Percentiles rank a stretch among this genome's conserved stretches.
These are phyloP conservation scores for Perdita meconis DNA, from an alignment of 2,888 invertebrate genomes.

Conservation along the genomic window DNA sequence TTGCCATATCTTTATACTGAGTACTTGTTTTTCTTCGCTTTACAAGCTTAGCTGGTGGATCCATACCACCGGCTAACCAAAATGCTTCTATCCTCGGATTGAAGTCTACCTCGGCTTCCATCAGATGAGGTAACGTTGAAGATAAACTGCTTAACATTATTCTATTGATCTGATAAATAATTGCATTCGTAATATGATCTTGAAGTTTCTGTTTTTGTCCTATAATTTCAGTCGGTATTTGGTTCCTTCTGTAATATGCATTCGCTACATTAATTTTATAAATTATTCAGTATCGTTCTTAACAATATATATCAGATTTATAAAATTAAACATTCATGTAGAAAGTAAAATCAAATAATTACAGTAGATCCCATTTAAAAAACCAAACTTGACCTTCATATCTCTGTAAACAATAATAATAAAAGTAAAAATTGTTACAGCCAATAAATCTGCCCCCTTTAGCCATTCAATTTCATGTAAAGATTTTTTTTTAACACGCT, in stretches of 20 bases:
- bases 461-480: too few relatives aligned
- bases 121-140: constrained; percentile 87
- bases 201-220: constrained; percentile 78
- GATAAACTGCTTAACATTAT: constrained; percentile 87
- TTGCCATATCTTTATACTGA: constrained; percentile 81
- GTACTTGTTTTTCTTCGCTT: constrained; percentile 42
- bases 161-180: constrained; percentile 90
- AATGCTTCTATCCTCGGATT: constrained; percentile 93
- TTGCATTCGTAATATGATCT: constrained; percentile 84
- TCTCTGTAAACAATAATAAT: too few relatives aligned
- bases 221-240: constrained; percentile 27
- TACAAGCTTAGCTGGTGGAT: constrained; percentile 83
- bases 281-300: not conserved
- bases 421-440: too few relatives aligned
- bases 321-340: too few relatives aligned
- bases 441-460: too few relatives aligned
- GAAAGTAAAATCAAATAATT: too few relatives aligned
- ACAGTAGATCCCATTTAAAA: too few relatives aligned
- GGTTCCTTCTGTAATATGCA: constrained; percentile 72
- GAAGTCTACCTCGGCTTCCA: constrained; percentile 88
- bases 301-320: too few relatives aligned
- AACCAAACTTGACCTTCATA: too few relatives aligned
- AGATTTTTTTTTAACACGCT: too few relatives aligned
- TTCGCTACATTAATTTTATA: not conserved
- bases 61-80: constrained; percentile 92